These are phyloP conservation scores for Stigmatopora nigra DNA, from an alignment of 2,113 vertebrate genomes.

Conservation along the genomic window DNA sequence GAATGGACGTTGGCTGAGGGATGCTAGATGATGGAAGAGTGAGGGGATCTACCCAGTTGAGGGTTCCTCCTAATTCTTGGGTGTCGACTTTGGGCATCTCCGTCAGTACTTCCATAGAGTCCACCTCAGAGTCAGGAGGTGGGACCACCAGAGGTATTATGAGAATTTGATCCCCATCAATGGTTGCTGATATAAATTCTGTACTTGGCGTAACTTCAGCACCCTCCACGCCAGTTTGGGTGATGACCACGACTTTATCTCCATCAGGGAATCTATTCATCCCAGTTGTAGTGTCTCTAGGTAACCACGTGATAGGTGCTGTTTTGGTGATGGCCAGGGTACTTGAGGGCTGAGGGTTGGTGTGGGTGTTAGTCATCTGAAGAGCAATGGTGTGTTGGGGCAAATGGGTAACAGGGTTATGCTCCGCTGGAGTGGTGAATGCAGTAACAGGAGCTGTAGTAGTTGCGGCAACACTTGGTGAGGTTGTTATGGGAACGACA, in stretches of 20 bases:
- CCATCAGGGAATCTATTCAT: conserved; percentile 12
- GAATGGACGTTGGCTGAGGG: conserved; percentile 46
- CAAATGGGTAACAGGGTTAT: conserved; percentile 11
- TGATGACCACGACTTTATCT: conserved; percentile 17
- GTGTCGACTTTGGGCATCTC: conserved; percentile 29
- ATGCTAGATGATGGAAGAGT: conserved; percentile 43
- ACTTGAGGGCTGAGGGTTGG: conserved; percentile 24
- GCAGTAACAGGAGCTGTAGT: conserved; percentile 21
- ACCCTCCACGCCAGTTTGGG: conserved; percentile 8
- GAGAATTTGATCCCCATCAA: conserved; percentile 33
- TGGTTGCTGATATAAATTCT: conserved; percentile 32
- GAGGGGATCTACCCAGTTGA: conserved; percentile 45
- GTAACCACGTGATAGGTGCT: neutral
- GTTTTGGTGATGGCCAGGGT: conserved; percentile 9
- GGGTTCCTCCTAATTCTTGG: conserved; percentile 42
- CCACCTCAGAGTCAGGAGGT: conserved; percentile 21
- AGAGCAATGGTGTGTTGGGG: conserved; percentile 15
- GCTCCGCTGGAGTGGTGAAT: conserved; percentile 29
- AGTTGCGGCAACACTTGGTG: conserved; percentile 7
- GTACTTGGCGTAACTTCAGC: conserved; percentile 14
- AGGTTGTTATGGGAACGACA: conserved; percentile 1
- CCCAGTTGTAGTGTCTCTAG: conserved; percentile 17
- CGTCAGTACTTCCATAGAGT: conserved; percentile 39
- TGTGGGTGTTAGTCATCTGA: conserved; percentile 21
- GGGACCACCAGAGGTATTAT: conserved; percentile 43